These are phyloP conservation scores for Loriculus beryllinus DNA, from an alignment of 2,797 vertebrate genomes.

Conservation along the genomic window DNA sequence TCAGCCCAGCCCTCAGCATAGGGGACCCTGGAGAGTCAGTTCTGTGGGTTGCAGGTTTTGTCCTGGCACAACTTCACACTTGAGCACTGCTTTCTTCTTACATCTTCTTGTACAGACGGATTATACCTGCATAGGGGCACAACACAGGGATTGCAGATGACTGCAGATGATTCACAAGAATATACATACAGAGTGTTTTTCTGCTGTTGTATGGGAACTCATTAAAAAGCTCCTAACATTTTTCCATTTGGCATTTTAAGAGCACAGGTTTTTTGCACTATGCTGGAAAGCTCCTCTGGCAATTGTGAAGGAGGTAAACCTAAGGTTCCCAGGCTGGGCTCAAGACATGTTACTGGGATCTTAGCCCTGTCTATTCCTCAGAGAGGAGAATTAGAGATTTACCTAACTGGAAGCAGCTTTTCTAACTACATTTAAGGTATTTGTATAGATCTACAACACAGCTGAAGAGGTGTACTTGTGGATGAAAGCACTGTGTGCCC, in stretches of 20 bases:
- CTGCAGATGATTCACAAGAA: background rate
- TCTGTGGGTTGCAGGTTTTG: background rate
- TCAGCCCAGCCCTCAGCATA: background rate
- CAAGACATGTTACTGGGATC: background rate
- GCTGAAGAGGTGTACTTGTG: background rate
- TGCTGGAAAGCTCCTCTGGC: background rate
- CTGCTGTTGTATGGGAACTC: background rate
- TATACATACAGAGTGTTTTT: background rate
- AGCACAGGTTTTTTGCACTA: background rate
- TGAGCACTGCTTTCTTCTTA: background rate
- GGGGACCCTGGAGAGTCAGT: background rate
- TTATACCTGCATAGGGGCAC: background rate
- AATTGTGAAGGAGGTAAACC: background rate
- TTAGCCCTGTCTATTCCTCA: background rate
- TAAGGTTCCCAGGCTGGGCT: background rate
- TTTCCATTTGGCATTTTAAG: background rate
- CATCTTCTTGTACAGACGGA: background rate
- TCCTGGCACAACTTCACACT: background rate
- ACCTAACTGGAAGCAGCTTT: background rate
- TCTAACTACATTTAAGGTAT: background rate
- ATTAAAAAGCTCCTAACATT: background rate
- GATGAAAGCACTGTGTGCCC: background rate
- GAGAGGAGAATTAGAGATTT: background rate
- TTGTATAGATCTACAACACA: background rate
- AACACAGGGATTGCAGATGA: background rate